Base-by-base conservation (phyloP, 92 coral and sea anemone species). In the Virgularia gustaviana region DNA sequence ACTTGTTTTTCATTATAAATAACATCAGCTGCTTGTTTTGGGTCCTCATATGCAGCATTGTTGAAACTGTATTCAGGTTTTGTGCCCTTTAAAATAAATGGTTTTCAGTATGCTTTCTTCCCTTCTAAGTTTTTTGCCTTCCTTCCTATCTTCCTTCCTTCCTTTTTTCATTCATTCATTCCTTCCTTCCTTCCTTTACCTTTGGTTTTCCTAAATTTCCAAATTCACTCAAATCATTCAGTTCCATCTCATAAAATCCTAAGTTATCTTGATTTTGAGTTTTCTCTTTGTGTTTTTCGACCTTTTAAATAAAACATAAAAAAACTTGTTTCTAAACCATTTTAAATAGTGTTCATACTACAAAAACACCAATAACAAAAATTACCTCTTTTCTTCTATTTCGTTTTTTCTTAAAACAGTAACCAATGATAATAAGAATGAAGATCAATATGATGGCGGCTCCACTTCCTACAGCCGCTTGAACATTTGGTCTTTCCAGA, bases 401-500 rank as follows among this genome's bases (percentile, higher is more conserved):
- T 51, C 60, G 60, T 68, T 22, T 18, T 49, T 33, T 68, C 55
- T 33, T 68, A 16, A 16, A 31, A 35, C 39, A 68, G 23, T 68
- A 51, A 9, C 49, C 75, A 18, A 49, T 9, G 24, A 49, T 18
- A 51, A 49, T 32, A n/a, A 68, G 16, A 22, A 49, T 68, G 24
- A 68, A 12, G 25, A 51, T 32, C 1, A 68, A 34, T 9, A 68
- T n/a, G 19, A 68, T 68, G 28, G 75, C 75, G n/a, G 12, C 13
- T 9, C 75, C 62, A 25, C 20, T 19, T 28, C 75, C 75, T 0
- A 68, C 9, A n/a, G 45, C 75, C 33, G 47, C 75, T 68, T 49
- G 61, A 18, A 49, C 23, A 22, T 47, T 43, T 22, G 75, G 29
- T 9, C 60, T 49, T 29, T 51, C 61, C 12, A 68, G 35, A 6